phyloP scores from a whole-genome alignment of 2,888 invertebrate genomes.

The Conomelus anceps region DNA sequence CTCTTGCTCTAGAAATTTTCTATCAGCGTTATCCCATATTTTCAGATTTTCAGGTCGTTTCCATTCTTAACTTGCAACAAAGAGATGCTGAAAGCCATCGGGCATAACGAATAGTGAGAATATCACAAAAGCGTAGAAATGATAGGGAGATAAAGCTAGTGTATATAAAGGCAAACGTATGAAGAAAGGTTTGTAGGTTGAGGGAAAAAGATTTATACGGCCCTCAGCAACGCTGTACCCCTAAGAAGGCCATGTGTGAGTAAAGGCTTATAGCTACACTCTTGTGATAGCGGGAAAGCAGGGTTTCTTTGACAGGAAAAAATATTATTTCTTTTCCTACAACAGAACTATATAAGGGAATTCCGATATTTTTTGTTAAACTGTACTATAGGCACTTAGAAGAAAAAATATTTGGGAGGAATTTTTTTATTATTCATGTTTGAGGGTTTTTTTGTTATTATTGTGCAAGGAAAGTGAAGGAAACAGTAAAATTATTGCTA shows the following conservation, averaged over 20 bases:
- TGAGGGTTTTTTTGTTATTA: too few relatives aligned
- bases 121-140: neutral
- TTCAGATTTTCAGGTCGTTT: neutral
- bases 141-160: neutral
- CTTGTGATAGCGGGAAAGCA: neutral
- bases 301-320: neutral
- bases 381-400: neutral
- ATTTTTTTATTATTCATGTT: too few relatives aligned
- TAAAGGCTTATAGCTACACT: neutral
- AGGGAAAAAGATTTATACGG: neutral
- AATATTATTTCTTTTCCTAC: neutral
- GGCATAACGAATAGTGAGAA: neutral
- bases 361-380: too few relatives aligned
- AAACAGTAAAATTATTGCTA: too few relatives aligned
- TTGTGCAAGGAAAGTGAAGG: too few relatives aligned
- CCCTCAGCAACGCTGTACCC: neutral
- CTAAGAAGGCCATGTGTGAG: neutral
- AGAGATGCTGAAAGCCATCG: neutral
- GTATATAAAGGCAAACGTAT: neutral
- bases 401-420: too few relatives aligned
- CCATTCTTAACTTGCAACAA: neutral
- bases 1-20: neutral
- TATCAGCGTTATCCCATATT: neutral
- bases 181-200: neutral
- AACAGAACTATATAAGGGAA: neutral